Base-by-base conservation (phyloP, 2,113 vertebrate genomes). In the Anarrhichthys ocellatus region DNA sequence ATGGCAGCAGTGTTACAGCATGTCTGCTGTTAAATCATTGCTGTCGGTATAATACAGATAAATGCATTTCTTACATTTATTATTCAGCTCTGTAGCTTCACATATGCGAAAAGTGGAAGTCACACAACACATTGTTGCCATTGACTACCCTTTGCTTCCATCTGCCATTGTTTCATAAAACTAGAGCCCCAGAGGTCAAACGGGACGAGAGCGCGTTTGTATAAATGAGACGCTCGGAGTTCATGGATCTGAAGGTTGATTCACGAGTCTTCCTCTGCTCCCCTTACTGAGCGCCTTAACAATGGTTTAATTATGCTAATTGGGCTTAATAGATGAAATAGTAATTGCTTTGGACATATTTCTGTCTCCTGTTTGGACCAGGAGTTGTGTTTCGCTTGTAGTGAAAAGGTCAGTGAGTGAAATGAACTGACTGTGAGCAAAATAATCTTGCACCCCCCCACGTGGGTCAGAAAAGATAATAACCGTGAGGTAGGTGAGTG, bases 291-390 rank as follows among this genome's bases (percentile, higher is more conserved):
- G 18, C 13, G 34, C 38, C 50, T 65, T 29, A 58, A 83, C 52
- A 82, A 85, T 48, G 56, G 59, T 75, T 76, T 68, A 65, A 81
- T 70, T 54, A 84, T 76, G 46, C 66, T 81, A 78, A 84, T 80
- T 78, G 17, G 29, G 58, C 77, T 86, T 69, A 68, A 64, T 48
- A 67, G 56, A 78, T 87, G 24, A 82, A 78, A 73, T 72, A 36
- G 40, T 86, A 81, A 79, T 75, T 84, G 22, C 24, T 34, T 17
- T 18, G 42, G 72, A 38, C 18, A 38, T 42, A 10, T 54, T 61
- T 69, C 13, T 44, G 42, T 56, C 38, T 69, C 32, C 68, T 66
- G 66, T 20, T 52, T 66, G 27, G 24, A 52, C 40, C 40, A 36
- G 40, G 11, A 76, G 32, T 36, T 59, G 4, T 13, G 24, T 61